These are phyloP conservation scores for Leptothorax acervorum DNA, from an alignment of 2,888 invertebrate species.

Conservation along the genomic window DNA sequence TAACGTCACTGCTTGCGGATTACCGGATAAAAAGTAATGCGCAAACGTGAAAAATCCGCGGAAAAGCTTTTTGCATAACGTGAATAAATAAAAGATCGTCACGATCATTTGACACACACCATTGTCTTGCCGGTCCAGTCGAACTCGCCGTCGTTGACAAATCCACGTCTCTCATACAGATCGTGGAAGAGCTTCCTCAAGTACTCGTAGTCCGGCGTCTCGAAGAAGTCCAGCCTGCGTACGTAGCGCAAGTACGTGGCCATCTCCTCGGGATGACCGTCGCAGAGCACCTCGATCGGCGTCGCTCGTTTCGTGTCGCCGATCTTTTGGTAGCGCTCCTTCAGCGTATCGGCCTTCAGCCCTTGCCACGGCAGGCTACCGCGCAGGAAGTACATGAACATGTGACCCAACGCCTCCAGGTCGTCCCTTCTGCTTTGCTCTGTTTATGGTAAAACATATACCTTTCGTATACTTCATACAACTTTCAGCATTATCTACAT, in stretches of 20 bases:
- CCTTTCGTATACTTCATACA: neutral
- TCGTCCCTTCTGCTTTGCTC: constrained; percentile 99
- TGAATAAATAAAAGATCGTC: constrained; percentile 39
- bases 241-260: constrained; percentile 99
- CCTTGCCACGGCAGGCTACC: constrained; percentile 99
- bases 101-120: constrained; percentile 84
- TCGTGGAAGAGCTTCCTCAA: constrained; percentile 97
- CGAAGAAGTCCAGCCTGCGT: constrained; percentile 98
- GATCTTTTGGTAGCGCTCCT: constrained; percentile 99
- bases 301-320: constrained; percentile 99
- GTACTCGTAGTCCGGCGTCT: constrained; percentile 99
- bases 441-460: constrained; percentile 8
- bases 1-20: neutral
- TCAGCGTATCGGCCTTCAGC: constrained; percentile 99
- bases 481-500: neutral
- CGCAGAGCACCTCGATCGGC: constrained; percentile 96
- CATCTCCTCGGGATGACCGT: constrained; percentile 97
- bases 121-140: constrained; percentile 97
- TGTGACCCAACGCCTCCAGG: constrained; percentile 99
- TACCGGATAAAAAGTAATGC: constrained; percentile 22
- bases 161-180: constrained; percentile 95
- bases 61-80: constrained; percentile 54
- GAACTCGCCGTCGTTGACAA: constrained; percentile 96
- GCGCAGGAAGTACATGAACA: constrained; percentile 99
- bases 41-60: neutral